Evolutionary conservation across 2,797 vertebrate genomes (phyloP).

Genomic region (Leptodactylus fallax): DNA sequence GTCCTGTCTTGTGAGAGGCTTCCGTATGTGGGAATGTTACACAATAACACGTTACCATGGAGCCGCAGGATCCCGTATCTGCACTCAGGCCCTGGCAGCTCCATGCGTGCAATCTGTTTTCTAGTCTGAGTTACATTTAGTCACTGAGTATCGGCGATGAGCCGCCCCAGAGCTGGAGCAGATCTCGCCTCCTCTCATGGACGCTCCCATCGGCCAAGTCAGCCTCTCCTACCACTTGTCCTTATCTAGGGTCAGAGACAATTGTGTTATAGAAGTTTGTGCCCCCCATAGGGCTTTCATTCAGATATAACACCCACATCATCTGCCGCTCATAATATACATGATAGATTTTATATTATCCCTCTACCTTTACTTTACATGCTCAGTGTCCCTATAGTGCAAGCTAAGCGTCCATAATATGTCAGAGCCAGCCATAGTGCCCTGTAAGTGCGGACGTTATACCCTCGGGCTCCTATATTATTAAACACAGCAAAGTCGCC

Average conservation of each 20-base stretch:
- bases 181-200: neutral
- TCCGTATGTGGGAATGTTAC: slow-evolving; percentile 16
- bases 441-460: too few species aligned
- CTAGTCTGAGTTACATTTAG: slow-evolving; percentile 46
- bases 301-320: too few species aligned
- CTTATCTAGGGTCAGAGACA: neutral
- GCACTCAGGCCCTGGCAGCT: slow-evolving; percentile 31
- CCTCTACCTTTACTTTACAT: too few species aligned
- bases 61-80: slow-evolving; percentile 10
- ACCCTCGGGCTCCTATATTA: neutral
- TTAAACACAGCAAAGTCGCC: too few species aligned
- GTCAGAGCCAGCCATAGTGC: too few species aligned
- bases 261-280: too few species aligned
- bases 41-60: neutral
- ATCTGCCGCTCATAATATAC: too few species aligned
- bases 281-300: too few species aligned
- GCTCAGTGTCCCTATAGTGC: too few species aligned
- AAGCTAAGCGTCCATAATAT: too few species aligned
- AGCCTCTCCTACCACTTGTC: neutral
- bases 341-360: too few species aligned
- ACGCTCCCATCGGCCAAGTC: neutral
- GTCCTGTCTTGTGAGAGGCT: neutral
- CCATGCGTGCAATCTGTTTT: slow-evolving; percentile 48
- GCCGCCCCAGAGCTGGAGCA: neutral
- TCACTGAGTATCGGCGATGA: slow-evolving; percentile 9